Conservation (phyloP, 2,113 vertebrate genomes). For the Polypterus bichir region DNA sequence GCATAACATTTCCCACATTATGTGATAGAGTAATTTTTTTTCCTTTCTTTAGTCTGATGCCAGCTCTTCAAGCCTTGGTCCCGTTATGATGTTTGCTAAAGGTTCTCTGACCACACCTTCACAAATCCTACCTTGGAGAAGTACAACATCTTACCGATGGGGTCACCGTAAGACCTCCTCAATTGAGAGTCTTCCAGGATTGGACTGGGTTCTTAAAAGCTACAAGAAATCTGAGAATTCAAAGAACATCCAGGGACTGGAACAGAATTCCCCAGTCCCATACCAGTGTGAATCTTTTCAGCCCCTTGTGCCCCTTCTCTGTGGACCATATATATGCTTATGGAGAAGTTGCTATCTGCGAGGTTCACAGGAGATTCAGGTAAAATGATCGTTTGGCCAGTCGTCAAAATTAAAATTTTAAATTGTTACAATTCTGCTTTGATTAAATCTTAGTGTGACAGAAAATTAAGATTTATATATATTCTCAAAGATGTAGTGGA, state of each 20-base stretch:
- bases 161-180: constrained; percentile 50
- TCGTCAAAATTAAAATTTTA: no score
- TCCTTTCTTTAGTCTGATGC: constrained; percentile 26
- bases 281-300: constrained; percentile 27
- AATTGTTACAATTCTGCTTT: no score
- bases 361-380: constrained; percentile 68
- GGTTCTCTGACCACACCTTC: constrained; percentile 55
- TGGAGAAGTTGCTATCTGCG: constrained; percentile 84
- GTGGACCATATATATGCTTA: constrained; percentile 64
- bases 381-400: constrained; percentile 20
- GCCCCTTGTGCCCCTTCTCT: constrained; percentile 57
- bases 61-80: constrained; percentile 15
- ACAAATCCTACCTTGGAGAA: constrained; percentile 73
- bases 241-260: constrained; percentile 19
- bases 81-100: constrained; percentile 58
- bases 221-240: constrained; percentile 26
- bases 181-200: constrained; percentile 52
- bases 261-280: no score
- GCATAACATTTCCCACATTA: background rate
- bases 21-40: background rate
- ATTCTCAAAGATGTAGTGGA: no score
- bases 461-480: no score
- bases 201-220: constrained; percentile 46
- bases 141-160: constrained; percentile 39
- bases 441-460: no score